These are phyloP conservation scores for Pogonognathellus flavescens DNA, from an alignment of 1,140 invertebrate genomes.

Conservation along the genomic window DNA sequence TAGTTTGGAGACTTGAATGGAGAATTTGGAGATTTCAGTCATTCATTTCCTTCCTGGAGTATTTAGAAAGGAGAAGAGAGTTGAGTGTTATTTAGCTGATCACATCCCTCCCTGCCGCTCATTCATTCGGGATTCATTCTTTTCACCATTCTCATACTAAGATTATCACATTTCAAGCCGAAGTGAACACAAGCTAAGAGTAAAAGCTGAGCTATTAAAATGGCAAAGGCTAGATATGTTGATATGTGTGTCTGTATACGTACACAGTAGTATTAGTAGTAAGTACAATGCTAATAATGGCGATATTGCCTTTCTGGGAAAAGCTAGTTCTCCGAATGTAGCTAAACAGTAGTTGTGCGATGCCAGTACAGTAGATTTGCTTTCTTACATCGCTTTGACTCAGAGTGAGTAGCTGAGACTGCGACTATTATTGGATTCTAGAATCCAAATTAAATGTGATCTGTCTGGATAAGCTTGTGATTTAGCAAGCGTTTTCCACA, in stretches of 20 bases:
- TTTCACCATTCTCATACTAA: slow-evolving; percentile 20
- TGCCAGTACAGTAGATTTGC: not conserved
- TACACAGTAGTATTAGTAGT: too few species aligned
- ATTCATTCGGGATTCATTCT: slow-evolving; percentile 50
- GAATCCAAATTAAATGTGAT: slow-evolving; percentile 51
- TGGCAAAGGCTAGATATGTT: not conserved
- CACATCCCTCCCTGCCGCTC: not conserved
- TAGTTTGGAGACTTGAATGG: not conserved
- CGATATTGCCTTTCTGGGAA: not conserved
- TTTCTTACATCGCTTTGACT: not conserved
- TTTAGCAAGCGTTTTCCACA: slow-evolving; percentile 40
- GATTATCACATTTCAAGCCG: slow-evolving; percentile 45
- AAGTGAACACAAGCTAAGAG: slow-evolving; percentile 3
- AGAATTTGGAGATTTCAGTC: slow-evolving; percentile 9
- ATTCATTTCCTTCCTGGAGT: not conserved
- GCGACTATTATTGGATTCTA: not conserved
- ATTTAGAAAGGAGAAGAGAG: not conserved
- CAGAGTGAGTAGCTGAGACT: not conserved
- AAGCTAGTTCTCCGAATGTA: not conserved
- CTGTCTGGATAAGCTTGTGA: slow-evolving; percentile 41
- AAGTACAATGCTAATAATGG: not conserved
- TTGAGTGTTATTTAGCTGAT: not conserved
- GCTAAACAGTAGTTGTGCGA: not conserved
- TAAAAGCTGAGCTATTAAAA: slow-evolving; percentile 24
- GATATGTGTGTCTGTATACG: too few species aligned